phyloP scores from a whole-genome alignment of 2,113 vertebrate species.

The Lampris megalopsis region DNA sequence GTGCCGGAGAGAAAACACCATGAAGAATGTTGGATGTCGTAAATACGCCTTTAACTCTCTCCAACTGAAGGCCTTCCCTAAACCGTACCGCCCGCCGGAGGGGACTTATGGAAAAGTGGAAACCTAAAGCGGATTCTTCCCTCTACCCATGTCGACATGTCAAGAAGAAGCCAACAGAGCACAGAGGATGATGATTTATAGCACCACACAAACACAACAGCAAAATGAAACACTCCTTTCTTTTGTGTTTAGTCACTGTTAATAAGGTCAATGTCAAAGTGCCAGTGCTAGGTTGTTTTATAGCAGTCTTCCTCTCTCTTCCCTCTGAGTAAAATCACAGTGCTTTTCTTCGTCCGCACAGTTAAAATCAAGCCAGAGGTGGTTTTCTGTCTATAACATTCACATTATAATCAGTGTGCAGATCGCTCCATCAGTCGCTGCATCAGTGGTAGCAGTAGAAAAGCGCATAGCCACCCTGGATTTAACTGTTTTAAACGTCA shows the following conservation, averaged over 20 bases:
- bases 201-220: slow-evolving; percentile 43
- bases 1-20: slow-evolving; percentile 99
- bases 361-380: neutral
- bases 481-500: neutral
- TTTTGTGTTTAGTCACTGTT: slow-evolving; percentile 71
- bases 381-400: slow-evolving; percentile 27
- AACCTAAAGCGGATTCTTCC: slow-evolving; percentile 84
- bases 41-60: slow-evolving; percentile 99
- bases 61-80: slow-evolving; percentile 99
- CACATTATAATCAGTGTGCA: slow-evolving; percentile 34
- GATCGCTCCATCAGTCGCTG: slow-evolving; percentile 19
- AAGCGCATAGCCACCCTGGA: slow-evolving; percentile 2
- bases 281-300: slow-evolving; percentile 65
- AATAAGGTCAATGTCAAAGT: slow-evolving; percentile 68
- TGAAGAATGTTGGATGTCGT: slow-evolving; percentile 99
- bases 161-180: slow-evolving; percentile 41
- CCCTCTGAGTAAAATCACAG: slow-evolving; percentile 44
- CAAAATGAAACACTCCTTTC: slow-evolving; percentile 44
- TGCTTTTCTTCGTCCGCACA: slow-evolving; percentile 35
- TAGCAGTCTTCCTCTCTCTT: slow-evolving; percentile 42
- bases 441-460: slow-evolving; percentile 32
- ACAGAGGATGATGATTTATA: slow-evolving; percentile 20
- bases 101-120: slow-evolving; percentile 98
- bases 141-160: neutral
- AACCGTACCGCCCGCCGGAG: slow-evolving; percentile 98